Percentiles rank a stretch among this genome's conserved stretches.
Evolutionary conservation across 2,113 vertebrate species (phyloP).

Genomic region (Odontesthes bonariensis): DNA sequence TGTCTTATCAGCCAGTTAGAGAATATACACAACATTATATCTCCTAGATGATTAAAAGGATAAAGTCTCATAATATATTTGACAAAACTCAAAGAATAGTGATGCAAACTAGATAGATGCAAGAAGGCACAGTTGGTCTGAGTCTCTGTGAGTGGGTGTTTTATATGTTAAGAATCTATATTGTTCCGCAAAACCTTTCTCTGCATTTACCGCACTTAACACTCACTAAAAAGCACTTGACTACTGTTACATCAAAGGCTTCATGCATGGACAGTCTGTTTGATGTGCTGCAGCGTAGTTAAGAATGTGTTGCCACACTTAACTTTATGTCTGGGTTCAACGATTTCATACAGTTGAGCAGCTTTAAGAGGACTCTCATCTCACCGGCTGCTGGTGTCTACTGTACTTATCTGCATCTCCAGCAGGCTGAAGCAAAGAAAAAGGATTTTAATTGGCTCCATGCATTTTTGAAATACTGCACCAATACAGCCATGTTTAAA

Average conservation of each 20-base stretch:
- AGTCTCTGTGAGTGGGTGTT: not conserved
- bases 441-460: not conserved
- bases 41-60: not conserved
- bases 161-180: conserved; percentile 9
- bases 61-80: not conserved
- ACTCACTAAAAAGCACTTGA: conserved; percentile 23
- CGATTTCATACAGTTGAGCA: conserved; percentile 3
- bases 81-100: not conserved
- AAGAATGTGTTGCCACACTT: not conserved
- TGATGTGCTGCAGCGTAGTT: conserved; percentile 21
- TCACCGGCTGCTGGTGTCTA: not conserved
- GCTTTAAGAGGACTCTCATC: conserved; percentile 1
- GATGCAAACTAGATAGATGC: not conserved
- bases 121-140: not conserved
- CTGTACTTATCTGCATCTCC: not conserved
- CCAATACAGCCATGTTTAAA: not conserved
- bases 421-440: not conserved
- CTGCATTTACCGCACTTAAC: conserved; percentile 31
- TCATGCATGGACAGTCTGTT: conserved; percentile 1
- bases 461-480: not conserved
- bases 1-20: not conserved
- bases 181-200: not conserved
- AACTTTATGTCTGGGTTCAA: conserved; percentile 14
- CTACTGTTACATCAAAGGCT: conserved; percentile 9
- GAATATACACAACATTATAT: not conserved